Evolutionary conservation across 2,113 vertebrate genomes (phyloP).

Genomic region (Dipodomys stephensi): DNA sequence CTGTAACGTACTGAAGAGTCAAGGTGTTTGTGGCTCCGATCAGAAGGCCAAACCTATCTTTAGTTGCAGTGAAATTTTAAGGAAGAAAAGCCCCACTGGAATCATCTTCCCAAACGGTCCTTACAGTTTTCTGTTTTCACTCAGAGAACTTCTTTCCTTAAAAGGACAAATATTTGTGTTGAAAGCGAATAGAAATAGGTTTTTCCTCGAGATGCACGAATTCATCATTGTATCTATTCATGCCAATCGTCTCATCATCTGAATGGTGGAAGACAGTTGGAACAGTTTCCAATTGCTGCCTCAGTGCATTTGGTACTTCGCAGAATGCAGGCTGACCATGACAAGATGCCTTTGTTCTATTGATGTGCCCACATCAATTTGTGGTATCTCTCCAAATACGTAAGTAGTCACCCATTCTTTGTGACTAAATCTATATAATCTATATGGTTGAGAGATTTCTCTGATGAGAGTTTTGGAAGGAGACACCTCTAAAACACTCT

Average conservation of each 20-base stretch:
- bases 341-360: neutral
- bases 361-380: neutral
- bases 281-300: neutral
- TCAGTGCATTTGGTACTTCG: neutral
- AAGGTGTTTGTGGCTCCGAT: neutral
- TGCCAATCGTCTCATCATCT: neutral
- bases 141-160: neutral
- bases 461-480: neutral
- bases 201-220: slow-evolving; percentile 38
- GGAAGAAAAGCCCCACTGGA: neutral
- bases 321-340: neutral
- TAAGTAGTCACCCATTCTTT: slow-evolving; percentile 35
- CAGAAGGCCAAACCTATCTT: neutral
- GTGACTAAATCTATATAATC: neutral
- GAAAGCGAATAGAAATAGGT: neutral
- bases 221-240: neutral
- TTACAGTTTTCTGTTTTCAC: neutral
- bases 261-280: neutral
- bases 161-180: neutral
- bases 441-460: neutral
- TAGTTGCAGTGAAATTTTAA: neutral
- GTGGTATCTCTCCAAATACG: neutral
- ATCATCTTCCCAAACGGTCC: neutral
- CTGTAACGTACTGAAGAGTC: neutral
- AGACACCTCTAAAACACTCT: neutral